Evolutionary conservation across 2,113 vertebrate species (phyloP), one percentile per base, ranked within the genome.

Genomic region (Ibidorhyncha struthersii): DNA sequence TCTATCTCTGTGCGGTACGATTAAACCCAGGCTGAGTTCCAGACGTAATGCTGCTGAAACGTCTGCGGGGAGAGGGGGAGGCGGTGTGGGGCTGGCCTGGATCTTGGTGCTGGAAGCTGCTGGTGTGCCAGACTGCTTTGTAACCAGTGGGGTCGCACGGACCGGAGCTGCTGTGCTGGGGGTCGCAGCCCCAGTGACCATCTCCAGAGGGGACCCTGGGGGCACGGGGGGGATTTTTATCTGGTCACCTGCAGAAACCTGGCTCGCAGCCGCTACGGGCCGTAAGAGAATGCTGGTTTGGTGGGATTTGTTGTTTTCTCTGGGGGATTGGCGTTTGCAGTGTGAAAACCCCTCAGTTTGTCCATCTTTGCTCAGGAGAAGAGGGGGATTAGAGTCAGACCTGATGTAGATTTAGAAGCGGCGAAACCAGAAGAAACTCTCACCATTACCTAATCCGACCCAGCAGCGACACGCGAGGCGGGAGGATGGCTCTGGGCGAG

Each of bases 91-190:
- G 38, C 65, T 76, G 20, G 18, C 36, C 25, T 25, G 29, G 6
- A 12, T 66, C 66, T 25, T 21, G 27, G 27, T 27, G 56, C 29
- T 49, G 58, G 76, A 8, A 36, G 67, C 23, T 26, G 45, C 27
- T 4, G 10, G 22, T 23, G 21, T 49, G 49, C 49, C 49, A 11
- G 49, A 49, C 49, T 22, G 21, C 49, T 50, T 23, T 12, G 49
- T 50, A 50, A 23, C 22, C 6, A 1, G 41, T 2, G 2, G 49
- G 15, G 19, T 15, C 1, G 2, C 23, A 3, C 2, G 2, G n/a
- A 23, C 29, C 4, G 1, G 67, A 72, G 43, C 50, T 52, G 47
- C 45, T 0, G 1, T 29, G 27, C 40, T 7, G 58, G 17, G 38
- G 23, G 18, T 41, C 25, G 3, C 29, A 25, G 55, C 53, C n/a